Conservation (phyloP, 2,797 vertebrate genomes). For the Mionectes olivaceus region DNA sequence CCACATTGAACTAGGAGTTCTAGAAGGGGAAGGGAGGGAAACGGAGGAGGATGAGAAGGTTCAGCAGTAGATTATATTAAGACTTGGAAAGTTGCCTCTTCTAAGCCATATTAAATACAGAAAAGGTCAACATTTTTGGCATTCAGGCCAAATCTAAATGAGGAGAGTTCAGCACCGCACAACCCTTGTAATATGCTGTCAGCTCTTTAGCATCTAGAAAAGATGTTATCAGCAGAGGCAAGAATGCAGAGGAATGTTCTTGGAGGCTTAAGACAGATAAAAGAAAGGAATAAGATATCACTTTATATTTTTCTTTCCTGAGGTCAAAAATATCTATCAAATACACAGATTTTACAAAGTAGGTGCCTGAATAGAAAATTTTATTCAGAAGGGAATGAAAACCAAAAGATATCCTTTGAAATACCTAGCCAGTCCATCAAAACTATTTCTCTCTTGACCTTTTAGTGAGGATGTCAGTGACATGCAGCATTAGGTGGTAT, state of each 20-base stretch:
- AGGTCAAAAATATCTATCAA: neutral
- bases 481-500: neutral
- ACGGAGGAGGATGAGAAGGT: constrained; percentile 8
- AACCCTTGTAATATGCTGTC: constrained; percentile 23
- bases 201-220: constrained; percentile 49
- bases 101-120: constrained; percentile 35
- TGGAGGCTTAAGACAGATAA: neutral
- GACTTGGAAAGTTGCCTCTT: constrained; percentile 56
- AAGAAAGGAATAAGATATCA: constrained; percentile 9
- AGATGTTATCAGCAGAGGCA: constrained; percentile 48
- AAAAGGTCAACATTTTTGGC: constrained; percentile 65
- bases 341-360: neutral
- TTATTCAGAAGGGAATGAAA: neutral
- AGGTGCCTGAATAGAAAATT: neutral
- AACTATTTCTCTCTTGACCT: constrained; percentile 1
- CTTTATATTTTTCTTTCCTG: neutral
- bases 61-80: constrained; percentile 49
- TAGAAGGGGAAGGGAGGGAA: neutral
- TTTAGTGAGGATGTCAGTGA: neutral
- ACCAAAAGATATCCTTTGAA: neutral
- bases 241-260: constrained; percentile 42
- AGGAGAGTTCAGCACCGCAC: neutral
- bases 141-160: constrained; percentile 40
- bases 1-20: neutral
- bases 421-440: neutral